Base-by-base conservation (phyloP, 92 coral and sea anemone genomes). In the Micromussa lordhowensis region DNA sequence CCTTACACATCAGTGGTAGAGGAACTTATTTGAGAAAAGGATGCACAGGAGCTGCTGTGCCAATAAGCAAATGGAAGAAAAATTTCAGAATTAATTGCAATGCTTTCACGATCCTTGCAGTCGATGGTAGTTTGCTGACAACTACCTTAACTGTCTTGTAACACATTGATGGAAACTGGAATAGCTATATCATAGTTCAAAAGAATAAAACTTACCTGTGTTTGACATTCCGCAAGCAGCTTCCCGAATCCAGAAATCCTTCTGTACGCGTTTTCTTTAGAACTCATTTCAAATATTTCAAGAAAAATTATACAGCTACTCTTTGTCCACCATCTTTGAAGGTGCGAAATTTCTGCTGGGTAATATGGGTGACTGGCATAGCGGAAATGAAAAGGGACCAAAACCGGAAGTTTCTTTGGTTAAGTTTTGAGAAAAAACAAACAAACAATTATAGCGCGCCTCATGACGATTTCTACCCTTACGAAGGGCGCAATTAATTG, bases 211-310 rank as follows among this genome's bases (percentile, higher is more conserved):
- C 73, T 51, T 82, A 91, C 93, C 91, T 91, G 84, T 29, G 82
- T 78, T 40, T 82, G 85, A 83, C 93, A 91, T 7, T 83, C 88
- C 55, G 66, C 88, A 59, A 91, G 38, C 35, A 85, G 84, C 78
- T 78, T 91, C 79, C 90, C 93, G 5, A 86, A 82, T 5, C 68
- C 75, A 24, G 59, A 54, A 69, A 87, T 35, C 55, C 81, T 75
- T 82, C 86, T 86, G 63, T 61, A 80, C 6, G 68, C 80, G 59
- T 68, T 82, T 34, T 64, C 80, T 22, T 36, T 87, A 13, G 83
- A 81, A 66, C 48, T 75, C 54, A 84, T 85, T 35, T 17, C 81
- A 44, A 49, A 32, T 29, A 1, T 40, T 76, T 16, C 11, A 16
- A 0, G 8, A 40, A 40, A n/a, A 40, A 40, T 40, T 4, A 0